Conservation (phyloP, 2,797 vertebrate species). For the Cynodonichthys magdalenae region DNA sequence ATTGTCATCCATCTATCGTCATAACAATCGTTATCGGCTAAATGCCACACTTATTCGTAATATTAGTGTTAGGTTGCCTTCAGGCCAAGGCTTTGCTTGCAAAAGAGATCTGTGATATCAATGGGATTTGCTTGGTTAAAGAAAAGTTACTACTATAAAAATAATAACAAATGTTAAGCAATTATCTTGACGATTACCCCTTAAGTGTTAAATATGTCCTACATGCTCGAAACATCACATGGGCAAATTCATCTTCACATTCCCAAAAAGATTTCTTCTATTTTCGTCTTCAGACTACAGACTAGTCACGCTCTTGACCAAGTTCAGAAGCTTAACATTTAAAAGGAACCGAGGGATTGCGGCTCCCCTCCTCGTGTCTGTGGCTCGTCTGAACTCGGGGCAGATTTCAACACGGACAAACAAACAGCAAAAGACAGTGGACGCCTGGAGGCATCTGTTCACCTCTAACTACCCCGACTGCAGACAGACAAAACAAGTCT, state of each 20-base stretch:
- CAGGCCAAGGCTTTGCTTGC: too few relatives aligned
- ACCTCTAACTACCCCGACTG: slow-evolving; percentile 60
- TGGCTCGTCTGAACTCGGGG: slow-evolving; percentile 28
- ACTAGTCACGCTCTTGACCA: slow-evolving; percentile 1
- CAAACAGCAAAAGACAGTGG: slow-evolving; percentile 59
- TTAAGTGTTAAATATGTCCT: too few relatives aligned
- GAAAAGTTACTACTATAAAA: too few relatives aligned
- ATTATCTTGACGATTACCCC: too few relatives aligned
- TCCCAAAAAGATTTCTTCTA: background rate
- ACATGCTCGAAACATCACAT: background rate
- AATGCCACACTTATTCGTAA: too few relatives aligned
- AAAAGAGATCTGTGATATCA: too few relatives aligned
- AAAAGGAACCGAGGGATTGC: slow-evolving; percentile 3
- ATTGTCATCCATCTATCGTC: too few relatives aligned
- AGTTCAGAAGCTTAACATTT: slow-evolving; percentile 27
- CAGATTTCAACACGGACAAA: slow-evolving; percentile 43
- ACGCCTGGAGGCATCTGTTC: slow-evolving; percentile 56
- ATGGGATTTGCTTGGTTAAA: too few relatives aligned
- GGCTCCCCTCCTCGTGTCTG: slow-evolving; percentile 14
- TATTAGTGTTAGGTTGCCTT: too few relatives aligned
- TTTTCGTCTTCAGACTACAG: slow-evolving; percentile 1
- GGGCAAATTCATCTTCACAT: background rate
- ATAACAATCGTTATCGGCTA: too few relatives aligned
- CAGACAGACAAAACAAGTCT: slow-evolving; percentile 57
- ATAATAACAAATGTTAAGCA: too few relatives aligned